These are phyloP conservation scores for Hycleus phaleratus DNA, from an alignment of 1,140 invertebrate species.

Conservation along the genomic window DNA sequence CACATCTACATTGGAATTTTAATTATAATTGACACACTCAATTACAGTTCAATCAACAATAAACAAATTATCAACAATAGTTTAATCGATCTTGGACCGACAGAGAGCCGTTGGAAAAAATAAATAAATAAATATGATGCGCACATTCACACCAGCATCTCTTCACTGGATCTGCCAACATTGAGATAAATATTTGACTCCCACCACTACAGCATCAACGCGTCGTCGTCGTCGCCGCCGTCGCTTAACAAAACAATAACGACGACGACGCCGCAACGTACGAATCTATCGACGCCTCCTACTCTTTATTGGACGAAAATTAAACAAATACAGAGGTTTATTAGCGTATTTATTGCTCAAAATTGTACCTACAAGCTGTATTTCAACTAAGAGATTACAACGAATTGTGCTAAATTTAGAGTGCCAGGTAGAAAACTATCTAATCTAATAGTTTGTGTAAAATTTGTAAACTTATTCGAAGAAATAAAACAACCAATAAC, in stretches of 20 bases:
- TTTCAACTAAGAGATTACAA: background rate
- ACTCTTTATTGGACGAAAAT: background rate
- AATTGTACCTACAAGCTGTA: too few species aligned
- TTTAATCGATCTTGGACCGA: too few species aligned
- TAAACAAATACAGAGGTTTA: too few species aligned
- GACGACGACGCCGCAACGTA: background rate
- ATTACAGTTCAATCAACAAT: too few species aligned
- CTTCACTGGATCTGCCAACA: conserved; percentile 15
- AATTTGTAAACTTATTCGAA: conserved; percentile 47
- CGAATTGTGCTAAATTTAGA: background rate
- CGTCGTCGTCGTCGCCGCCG: too few species aligned
- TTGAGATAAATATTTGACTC: conserved; percentile 15
- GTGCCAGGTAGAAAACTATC: background rate
- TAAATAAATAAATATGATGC: conserved; percentile 3
- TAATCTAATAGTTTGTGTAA: background rate
- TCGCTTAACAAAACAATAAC: too few species aligned
- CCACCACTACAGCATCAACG: conserved; percentile 6
- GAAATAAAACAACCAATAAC: conserved; percentile 93
- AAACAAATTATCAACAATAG: too few species aligned
- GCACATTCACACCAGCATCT: conserved; percentile 9
- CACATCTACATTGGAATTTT: background rate
- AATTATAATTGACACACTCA: background rate
- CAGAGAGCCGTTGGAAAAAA: too few species aligned
- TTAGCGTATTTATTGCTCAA: too few species aligned
- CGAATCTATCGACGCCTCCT: conserved; percentile 6